Conservation (phyloP, 2,888 invertebrate species). For the Napeogenes sylphis region DNA sequence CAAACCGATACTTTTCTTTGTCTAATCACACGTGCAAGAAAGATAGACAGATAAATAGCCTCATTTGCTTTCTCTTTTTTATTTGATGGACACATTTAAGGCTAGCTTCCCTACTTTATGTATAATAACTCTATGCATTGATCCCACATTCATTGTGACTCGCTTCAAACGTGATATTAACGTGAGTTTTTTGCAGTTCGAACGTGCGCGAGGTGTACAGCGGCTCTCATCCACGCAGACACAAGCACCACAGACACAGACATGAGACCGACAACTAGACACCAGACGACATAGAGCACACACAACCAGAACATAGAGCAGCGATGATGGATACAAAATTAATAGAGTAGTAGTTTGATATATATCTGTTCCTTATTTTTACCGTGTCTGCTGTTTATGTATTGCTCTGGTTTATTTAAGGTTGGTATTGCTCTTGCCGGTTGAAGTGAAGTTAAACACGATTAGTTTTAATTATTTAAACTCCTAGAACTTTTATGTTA, state of each 20-base stretch:
- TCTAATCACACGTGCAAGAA: too few relatives aligned
- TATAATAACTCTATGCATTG: too few relatives aligned
- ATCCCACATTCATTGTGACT: too few relatives aligned
- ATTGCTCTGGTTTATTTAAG: not conserved
- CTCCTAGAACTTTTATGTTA: not conserved
- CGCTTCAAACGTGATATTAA: not conserved
- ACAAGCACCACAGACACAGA: constrained; percentile 45
- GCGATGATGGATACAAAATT: not conserved
- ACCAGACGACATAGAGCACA: constrained; percentile 22
- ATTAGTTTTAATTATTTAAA: constrained; percentile 8
- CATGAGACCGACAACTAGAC: constrained; percentile 39
- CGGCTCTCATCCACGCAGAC: constrained; percentile 63
- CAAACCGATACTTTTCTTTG: too few relatives aligned
- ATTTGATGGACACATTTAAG: too few relatives aligned
- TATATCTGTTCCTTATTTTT: not conserved
- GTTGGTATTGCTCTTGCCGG: too few relatives aligned
- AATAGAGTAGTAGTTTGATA: not conserved
- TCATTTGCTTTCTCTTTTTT: too few relatives aligned
- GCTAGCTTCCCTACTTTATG: too few relatives aligned
- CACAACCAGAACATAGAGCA: constrained; percentile 36
- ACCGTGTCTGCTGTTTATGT: not conserved
- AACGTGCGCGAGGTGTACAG: constrained; percentile 68
- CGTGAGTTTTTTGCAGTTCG: constrained; percentile 43
- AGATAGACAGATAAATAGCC: too few relatives aligned
- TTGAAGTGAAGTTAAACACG: constrained; percentile 9